Percentiles rank a stretch among this genome's conserved stretches.
phyloP scores from a whole-genome alignment of 2,797 vertebrate species.

The Macroramphosus scolopax region DNA sequence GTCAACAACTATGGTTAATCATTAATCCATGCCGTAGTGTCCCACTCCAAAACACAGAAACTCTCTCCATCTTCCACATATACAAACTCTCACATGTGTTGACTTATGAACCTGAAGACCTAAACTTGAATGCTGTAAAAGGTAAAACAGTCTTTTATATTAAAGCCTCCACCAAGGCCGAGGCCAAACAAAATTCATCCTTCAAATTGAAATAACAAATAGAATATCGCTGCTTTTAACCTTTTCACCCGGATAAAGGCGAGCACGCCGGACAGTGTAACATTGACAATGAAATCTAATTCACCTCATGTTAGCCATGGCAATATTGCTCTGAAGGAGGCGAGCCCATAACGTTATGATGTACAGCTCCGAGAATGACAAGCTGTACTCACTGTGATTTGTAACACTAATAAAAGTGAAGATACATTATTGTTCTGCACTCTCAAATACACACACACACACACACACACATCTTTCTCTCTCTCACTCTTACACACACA shows the following conservation, averaged over 20 bases:
- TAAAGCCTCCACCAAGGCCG: too few relatives aligned
- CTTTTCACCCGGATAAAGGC: constrained; percentile 52
- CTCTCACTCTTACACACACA: constrained; percentile 13
- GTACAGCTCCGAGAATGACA: constrained; percentile 71
- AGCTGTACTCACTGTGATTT: constrained; percentile 75
- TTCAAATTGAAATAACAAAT: constrained; percentile 41
- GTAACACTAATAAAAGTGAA: constrained; percentile 76
- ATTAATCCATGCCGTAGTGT: constrained; percentile 56
- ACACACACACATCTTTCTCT: constrained; percentile 16
- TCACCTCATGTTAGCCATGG: constrained; percentile 66
- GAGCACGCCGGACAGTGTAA: constrained; percentile 58
- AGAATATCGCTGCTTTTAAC: constrained; percentile 54
- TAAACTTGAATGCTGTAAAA: too few relatives aligned
- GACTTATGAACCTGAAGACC: too few relatives aligned
- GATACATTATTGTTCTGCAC: constrained; percentile 66
- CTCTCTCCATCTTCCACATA: not conserved
- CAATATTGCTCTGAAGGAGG: constrained; percentile 65
- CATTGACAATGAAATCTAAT: constrained; percentile 69
- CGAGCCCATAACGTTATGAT: constrained; percentile 65
- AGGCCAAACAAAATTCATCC: constrained; percentile 26
- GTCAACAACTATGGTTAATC: constrained; percentile 70
- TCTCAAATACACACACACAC: constrained; percentile 21
- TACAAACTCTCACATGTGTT: too few relatives aligned
- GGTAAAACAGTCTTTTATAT: too few relatives aligned
- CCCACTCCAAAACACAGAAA: constrained; percentile 40